Base-by-base conservation (phyloP, 2,797 vertebrate genomes). In the Cirrhinus molitorella region DNA sequence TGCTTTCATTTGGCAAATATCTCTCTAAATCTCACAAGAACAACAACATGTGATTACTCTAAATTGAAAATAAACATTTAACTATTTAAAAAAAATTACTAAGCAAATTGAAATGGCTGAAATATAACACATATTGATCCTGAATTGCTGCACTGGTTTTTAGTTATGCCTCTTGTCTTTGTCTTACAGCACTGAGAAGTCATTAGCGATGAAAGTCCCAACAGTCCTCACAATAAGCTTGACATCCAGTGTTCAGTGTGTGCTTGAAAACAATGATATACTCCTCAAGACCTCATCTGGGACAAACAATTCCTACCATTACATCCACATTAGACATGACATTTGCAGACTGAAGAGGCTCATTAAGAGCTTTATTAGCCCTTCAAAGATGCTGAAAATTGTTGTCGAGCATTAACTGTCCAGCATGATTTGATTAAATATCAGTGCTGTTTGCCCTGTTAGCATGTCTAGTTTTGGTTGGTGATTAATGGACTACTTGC, bases 301-400 rank as follows among this genome's bases (percentile, higher is more conserved):
- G 79, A 80, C 31, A 55, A 68, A 51, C 66, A 55, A 72, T 73
- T 73, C 72, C 76, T 43, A 59, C 21, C 57, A 45, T 75, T 63
- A 59, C 47, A 37, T 61, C 49, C 40, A 61, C 65, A 67, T 78
- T 77, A 43, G 51, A 65, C 31, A 43, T 78, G 84, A 66, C 80
- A 82, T 81, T 63, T 47, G 53, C 79, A n/a, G 34, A 55, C 78
- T 80, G 67, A 71, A 71, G 79, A 71, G 67, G 12, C 79, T 71
- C 79, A 80, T 80, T 80, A 80, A 21, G 11, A 68, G 53, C 37
- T 71, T 80, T 71, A 80, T 80, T 80, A 47, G 37, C 25, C 53
- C 79, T 71, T 71, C 53, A n/a, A 55, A 79, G 77, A 68, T 28
- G 77, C 63, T 55, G 77, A n/a, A 37, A 51, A 17, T 16, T 53